phyloP scores from a whole-genome alignment of 1,140 invertebrate species.

The Oedothorax gibbosus region DNA sequence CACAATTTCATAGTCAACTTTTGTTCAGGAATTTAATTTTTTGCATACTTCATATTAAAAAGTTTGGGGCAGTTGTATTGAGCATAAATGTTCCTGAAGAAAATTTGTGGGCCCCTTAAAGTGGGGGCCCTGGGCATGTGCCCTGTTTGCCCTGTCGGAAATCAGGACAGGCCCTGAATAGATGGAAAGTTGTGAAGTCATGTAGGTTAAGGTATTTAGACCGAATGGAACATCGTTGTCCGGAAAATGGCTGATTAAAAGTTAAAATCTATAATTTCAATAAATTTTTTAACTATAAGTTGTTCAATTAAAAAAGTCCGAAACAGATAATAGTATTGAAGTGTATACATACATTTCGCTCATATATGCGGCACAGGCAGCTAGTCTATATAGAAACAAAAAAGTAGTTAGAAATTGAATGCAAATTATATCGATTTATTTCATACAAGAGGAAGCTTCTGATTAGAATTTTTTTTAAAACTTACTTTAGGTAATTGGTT shows the following conservation, averaged over 20 bases:
- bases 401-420: not conserved
- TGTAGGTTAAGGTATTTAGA: not conserved
- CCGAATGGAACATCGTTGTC: not conserved
- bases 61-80: too few species aligned
- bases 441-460: not conserved
- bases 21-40: too few species aligned
- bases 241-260: not conserved
- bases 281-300: not conserved
- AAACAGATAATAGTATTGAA: not conserved
- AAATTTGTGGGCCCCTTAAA: too few species aligned
- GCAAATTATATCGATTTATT: not conserved
- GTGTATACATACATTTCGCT: conserved; percentile 26
- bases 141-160: too few species aligned
- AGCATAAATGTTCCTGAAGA: too few species aligned
- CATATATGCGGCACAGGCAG: conserved; percentile 7
- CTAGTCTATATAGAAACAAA: not conserved
- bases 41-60: too few species aligned
- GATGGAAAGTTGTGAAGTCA: not conserved
- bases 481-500: conserved; percentile 7
- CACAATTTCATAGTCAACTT: too few species aligned
- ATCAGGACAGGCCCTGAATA: too few species aligned
- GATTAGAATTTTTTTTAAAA: not conserved
- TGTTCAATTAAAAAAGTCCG: too few species aligned
- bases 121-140: too few species aligned
- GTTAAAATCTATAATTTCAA: not conserved